A percentile compares a stretch with the other conserved stretches of the same genome.
These are phyloP conservation scores for Leptocoma aspasia DNA, from an alignment of 2,113 vertebrate genomes.

Conservation along the genomic window DNA sequence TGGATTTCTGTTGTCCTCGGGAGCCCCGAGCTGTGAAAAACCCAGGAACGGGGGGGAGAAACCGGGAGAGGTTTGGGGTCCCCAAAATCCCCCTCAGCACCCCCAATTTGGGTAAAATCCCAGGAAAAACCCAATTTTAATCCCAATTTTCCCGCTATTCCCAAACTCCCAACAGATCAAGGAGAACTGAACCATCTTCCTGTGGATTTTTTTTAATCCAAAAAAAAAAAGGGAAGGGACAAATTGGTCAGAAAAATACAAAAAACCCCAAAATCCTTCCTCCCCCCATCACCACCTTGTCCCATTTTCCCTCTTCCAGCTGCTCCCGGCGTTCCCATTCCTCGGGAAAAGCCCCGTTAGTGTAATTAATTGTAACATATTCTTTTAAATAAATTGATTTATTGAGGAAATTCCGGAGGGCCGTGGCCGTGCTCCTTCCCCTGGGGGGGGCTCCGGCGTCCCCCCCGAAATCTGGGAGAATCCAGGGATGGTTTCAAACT, in stretches of 20 bases:
- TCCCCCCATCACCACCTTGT: neutral
- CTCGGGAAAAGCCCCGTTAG: conserved; percentile 78
- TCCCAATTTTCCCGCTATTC: neutral
- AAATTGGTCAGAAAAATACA: neutral
- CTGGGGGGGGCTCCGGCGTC: fast-evolving
- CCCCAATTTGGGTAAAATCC: neutral
- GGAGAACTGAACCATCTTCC: neutral
- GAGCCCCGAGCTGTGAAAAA: neutral
- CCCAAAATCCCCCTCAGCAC: neutral
- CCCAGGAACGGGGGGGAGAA: neutral
- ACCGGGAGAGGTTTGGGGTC: neutral
- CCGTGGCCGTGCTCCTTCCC: neutral
- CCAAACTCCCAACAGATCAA: neutral
- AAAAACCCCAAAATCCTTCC: neutral
- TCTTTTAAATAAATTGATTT: conserved; percentile 96
- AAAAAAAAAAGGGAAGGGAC: neutral
- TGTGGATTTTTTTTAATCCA: neutral
- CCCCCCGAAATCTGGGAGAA: neutral
- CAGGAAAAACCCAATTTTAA: fast-evolving
- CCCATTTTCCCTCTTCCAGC: neutral
- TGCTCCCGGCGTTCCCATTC: conserved; percentile 60
- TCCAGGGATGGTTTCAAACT: neutral
- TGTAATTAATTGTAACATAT: conserved; percentile 96
- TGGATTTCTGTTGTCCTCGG: neutral
- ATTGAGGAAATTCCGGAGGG: conserved; percentile 75